Conservation (phyloP, 2,888 invertebrate genomes). For the Synergus japonicus region DNA sequence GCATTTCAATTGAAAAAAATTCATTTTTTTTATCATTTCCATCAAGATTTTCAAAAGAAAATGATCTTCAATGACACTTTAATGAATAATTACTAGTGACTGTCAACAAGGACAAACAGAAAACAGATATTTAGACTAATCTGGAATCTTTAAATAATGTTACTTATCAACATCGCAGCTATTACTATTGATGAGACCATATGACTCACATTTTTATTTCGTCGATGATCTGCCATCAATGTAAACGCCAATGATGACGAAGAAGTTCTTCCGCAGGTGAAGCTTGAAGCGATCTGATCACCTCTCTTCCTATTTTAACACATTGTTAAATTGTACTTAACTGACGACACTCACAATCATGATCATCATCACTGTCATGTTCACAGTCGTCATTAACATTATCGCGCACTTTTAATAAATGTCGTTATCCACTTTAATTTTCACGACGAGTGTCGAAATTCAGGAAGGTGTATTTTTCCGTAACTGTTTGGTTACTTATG, state of each 20-base stretch:
- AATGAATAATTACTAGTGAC: background rate
- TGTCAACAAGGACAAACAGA: background rate
- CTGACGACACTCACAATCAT: slow-evolving; percentile 60
- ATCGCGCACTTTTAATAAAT: slow-evolving; percentile 45
- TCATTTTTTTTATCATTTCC: too few relatives aligned
- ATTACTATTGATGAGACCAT: background rate
- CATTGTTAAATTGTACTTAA: slow-evolving; percentile 36
- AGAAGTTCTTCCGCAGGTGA: slow-evolving; percentile 44
- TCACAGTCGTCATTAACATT: slow-evolving; percentile 54
- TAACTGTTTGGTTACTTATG: background rate
- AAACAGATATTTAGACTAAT: too few relatives aligned
- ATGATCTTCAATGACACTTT: too few relatives aligned
- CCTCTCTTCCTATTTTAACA: slow-evolving; percentile 43
- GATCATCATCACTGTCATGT: slow-evolving; percentile 53
- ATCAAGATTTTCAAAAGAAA: too few relatives aligned
- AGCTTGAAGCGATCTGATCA: slow-evolving; percentile 44
- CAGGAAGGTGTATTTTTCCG: background rate
- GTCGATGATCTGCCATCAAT: slow-evolving; percentile 77
- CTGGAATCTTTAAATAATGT: too few relatives aligned
- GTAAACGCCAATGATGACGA: slow-evolving; percentile 55
- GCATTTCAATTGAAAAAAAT: slow-evolving; percentile 41
- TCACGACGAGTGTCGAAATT: slow-evolving; percentile 22
- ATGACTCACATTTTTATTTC: slow-evolving; percentile 75
- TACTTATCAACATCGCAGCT: background rate
- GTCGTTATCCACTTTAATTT: slow-evolving; percentile 34